Evolutionary conservation across 2,797 vertebrate genomes (phyloP), one percentile per base, ranked within the genome.

Genomic region (Danio choprae): DNA sequence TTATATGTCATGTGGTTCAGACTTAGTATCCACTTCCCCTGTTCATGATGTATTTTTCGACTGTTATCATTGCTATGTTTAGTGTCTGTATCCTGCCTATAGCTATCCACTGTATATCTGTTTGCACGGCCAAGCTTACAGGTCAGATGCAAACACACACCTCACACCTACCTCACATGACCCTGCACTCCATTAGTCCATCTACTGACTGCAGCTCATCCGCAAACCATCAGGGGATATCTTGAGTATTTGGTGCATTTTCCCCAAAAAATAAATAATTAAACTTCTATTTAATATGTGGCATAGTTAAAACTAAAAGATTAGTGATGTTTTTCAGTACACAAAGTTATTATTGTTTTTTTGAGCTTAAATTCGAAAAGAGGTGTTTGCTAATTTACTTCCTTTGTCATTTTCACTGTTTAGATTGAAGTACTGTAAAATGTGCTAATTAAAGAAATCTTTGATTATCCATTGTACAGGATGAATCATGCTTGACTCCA

Each of bases 401-500:
- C 4, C 56, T 60, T 62, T 50, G 22, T 48, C 3, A 3, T 48
- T 67, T 29, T 48, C 9, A 43, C 20, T 8, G 2, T 63, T 11
- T 63, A 16, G 8, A 53, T 1, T 18, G 51, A 53, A n/a, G 16
- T 5, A 41, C 36, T 16, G 12, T 44, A 16, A 60, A 3, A n/a
- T 74, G 15, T 46, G 41, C 38, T 38, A 38, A 46, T 60, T 59
- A 46, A 12, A 48, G 20, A 46, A 22, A 15, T 74, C 43, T 48
- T 15, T 74, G 22, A 59, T 59, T 7, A 44, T 59, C 12, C 44
- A 29, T 71, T 71, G 51, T 56, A 15, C 20, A 41, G 53, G 0
- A 58, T 72, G 40, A 72, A 15, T 72, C 69, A 71, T 41, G 11
- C 12, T 56, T 55, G 38, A 15, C 36, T 56, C 12, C 51, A 41